Evolutionary conservation across 2,888 invertebrate genomes (phyloP).

Genomic region (Octodonta nipae): DNA sequence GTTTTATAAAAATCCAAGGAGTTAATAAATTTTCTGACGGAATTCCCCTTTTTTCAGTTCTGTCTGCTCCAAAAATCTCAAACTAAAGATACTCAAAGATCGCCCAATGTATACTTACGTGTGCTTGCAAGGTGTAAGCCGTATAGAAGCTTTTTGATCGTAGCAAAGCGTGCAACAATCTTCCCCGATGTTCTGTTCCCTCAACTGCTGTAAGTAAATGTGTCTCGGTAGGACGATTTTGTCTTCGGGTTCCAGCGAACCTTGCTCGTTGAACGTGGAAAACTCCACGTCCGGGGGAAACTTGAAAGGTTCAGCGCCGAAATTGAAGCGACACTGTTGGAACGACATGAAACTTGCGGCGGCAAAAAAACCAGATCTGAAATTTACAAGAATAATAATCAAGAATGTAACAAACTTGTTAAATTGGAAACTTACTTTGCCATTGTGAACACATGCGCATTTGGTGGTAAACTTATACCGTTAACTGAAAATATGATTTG

Average conservation of each 20-base stretch:
- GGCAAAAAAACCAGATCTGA: slow-evolving; percentile 77
- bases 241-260: slow-evolving; percentile 59
- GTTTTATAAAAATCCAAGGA: neutral
- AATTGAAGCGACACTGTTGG: slow-evolving; percentile 89
- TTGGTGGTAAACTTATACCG: slow-evolving; percentile 55
- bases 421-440: slow-evolving; percentile 55
- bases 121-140: slow-evolving; percentile 71
- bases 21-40: neutral
- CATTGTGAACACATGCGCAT: slow-evolving; percentile 60
- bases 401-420: too few relatives aligned
- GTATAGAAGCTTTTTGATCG: slow-evolving; percentile 61
- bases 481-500: slow-evolving; percentile 75
- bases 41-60: neutral
- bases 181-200: slow-evolving; percentile 61
- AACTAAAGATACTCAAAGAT: neutral
- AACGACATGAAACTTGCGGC: slow-evolving; percentile 95
- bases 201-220: slow-evolving; percentile 59
- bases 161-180: slow-evolving; percentile 81
- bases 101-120: slow-evolving; percentile 44
- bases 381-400: neutral
- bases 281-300: slow-evolving; percentile 58
- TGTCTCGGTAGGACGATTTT: slow-evolving; percentile 71
- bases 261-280: slow-evolving; percentile 65
- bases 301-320: slow-evolving; percentile 67
- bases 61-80: neutral